Evolutionary conservation across 2,888 invertebrate genomes (phyloP).

Genomic region (Microctonus brassicae): DNA sequence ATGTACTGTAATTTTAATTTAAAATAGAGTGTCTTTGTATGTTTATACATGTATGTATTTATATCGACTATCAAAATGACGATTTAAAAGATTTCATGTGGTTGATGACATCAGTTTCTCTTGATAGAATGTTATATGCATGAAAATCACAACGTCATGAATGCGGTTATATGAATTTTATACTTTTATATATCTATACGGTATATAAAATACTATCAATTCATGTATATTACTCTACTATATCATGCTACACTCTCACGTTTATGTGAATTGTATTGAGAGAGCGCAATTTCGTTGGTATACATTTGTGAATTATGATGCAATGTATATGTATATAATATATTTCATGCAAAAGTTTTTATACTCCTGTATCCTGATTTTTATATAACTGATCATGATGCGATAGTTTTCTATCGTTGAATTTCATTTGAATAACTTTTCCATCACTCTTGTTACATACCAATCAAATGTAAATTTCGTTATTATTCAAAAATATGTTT

Average conservation of each 20-base stretch:
- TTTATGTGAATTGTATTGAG: slow-evolving; percentile 3
- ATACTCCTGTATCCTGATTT: no score
- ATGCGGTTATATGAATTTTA: not conserved
- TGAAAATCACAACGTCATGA: not conserved
- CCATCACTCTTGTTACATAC: slow-evolving; percentile 9
- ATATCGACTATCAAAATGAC: no score
- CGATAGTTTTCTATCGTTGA: slow-evolving; percentile 17
- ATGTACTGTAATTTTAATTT: not conserved
- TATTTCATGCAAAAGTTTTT: slow-evolving; percentile 10
- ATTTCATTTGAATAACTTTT: slow-evolving; percentile 28
- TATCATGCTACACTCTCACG: slow-evolving; percentile 6
- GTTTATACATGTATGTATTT: no score
- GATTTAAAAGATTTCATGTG: no score
- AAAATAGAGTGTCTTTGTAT: not conserved
- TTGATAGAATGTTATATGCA: not conserved
- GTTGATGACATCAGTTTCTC: no score
- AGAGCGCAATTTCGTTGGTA: slow-evolving; percentile 13
- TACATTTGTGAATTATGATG: slow-evolving; percentile 13
- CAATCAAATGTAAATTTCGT: slow-evolving; percentile 13
- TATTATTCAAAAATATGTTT: not conserved
- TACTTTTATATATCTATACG: not conserved
- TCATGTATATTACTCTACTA: not conserved
- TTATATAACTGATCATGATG: not conserved
- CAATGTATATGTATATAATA: not conserved
- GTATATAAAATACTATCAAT: not conserved